These are phyloP conservation scores for Stenodema calcarata DNA, from an alignment of 2,888 invertebrate species.

Conservation along the genomic window DNA sequence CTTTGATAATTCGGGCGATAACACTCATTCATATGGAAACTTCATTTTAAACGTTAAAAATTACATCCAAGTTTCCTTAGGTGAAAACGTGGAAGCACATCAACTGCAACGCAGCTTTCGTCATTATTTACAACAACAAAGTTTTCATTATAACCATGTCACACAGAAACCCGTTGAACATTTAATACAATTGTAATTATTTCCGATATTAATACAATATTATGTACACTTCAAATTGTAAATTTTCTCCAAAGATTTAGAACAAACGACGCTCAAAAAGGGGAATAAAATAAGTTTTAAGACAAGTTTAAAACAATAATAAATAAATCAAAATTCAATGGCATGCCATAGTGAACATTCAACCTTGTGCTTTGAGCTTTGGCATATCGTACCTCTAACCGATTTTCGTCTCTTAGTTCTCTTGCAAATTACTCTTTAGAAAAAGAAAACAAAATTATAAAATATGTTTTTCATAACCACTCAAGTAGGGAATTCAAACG, in stretches of 20 bases:
- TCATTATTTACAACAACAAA: neutral
- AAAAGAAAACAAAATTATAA: neutral
- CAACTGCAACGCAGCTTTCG: conserved; percentile 1
- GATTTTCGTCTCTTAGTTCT: neutral
- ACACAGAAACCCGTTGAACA: neutral
- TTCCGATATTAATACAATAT: neutral
- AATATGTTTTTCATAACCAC: neutral
- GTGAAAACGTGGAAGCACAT: conserved; percentile 12
- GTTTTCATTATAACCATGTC: neutral
- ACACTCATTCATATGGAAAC: conserved; percentile 20
- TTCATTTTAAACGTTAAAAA: neutral
- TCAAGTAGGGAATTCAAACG: neutral
- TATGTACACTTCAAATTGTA: neutral
- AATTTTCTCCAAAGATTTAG: neutral
- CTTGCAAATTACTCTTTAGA: neutral
- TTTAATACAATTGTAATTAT: neutral
- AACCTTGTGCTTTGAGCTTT: conserved; percentile 54
- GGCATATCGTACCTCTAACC: conserved; percentile 38
- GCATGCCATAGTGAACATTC: conserved; percentile 53
- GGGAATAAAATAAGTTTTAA: neutral
- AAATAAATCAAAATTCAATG: conserved; percentile 40
- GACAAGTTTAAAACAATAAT: conserved; percentile 18
- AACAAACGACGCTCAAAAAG: neutral
- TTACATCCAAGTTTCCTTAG: neutral
- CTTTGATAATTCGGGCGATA: neutral